Percentiles rank a stretch among this genome's conserved stretches.
phyloP scores from a whole-genome alignment of 2,888 invertebrate genomes.

The Parnassius smintheus region DNA sequence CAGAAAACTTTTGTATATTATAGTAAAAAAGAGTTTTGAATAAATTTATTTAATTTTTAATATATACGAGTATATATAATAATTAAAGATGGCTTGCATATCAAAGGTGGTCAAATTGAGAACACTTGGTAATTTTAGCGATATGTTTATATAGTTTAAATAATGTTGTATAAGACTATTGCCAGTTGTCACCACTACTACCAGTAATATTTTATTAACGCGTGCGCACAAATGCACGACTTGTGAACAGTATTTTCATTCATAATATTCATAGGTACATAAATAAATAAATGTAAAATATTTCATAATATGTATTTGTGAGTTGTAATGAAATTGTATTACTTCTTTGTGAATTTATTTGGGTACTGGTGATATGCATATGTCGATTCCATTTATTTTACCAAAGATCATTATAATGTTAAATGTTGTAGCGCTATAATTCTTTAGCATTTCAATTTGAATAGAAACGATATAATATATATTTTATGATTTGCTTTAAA shows the following conservation, averaged over 20 bases:
- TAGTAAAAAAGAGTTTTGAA: too few relatives aligned
- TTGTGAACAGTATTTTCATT: conserved; percentile 26
- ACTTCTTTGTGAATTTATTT: background rate
- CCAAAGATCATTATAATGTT: conserved; percentile 25
- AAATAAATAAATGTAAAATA: background rate
- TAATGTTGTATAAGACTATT: background rate
- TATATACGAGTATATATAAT: too few relatives aligned
- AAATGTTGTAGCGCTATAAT: background rate
- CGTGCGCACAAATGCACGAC: conserved; percentile 7
- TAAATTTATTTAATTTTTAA: too few relatives aligned
- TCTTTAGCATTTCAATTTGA: background rate
- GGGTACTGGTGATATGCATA: background rate
- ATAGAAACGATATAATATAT: too few relatives aligned
- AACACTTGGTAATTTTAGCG: too few relatives aligned
- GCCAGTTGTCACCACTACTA: conserved; percentile 21
- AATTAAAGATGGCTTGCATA: too few relatives aligned
- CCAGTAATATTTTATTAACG: conserved; percentile 6
- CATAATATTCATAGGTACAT: conserved; percentile 14
- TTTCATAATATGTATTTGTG: background rate
- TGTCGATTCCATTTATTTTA: conserved; percentile 13
- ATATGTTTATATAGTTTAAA: too few relatives aligned
- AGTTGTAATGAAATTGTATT: conserved; percentile 4
- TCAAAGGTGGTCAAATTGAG: too few relatives aligned
- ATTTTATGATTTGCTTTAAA: too few relatives aligned
- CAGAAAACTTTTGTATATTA: too few relatives aligned